Base-by-base conservation (phyloP, 2,888 invertebrate species). In the Trisateles emortualis region DNA sequence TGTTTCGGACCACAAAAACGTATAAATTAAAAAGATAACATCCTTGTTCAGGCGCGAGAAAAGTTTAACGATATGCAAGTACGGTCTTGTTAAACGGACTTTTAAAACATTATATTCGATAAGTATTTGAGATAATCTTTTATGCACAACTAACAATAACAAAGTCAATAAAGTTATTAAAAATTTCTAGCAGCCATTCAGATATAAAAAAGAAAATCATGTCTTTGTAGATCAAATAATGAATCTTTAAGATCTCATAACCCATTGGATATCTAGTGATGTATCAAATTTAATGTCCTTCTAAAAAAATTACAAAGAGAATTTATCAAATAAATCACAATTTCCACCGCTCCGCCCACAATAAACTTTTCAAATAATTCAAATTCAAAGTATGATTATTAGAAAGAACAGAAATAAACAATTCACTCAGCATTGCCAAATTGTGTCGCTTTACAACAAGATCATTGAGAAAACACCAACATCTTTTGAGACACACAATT, bases 371-470 rank as follows among this genome's bases (percentile, higher is more conserved):
- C n/a, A n/a, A n/a, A n/a, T n/a, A n/a, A n/a, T n/a, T 81, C 76
- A 77, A 78, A 81, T 78, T n/a, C n/a, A n/a, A 77, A 84, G 83
- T 78, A 75, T 77, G 76, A 59, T 68, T 68, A 83, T 83, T 79
- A 81, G 72, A 79, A 82, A 76, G 68, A 79, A 78, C 72, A 73
- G 83, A 85, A 85, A 87, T 84, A 87, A 80, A 69, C 74, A 67
- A 77, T 78, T 78, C 74, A 70, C 63, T 77, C 69, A 70, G 68
- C 78, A 80, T 77, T 81, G 85, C 83, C 79, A 84, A 86, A 84
- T 79, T 74, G 72, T 84, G 83, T 83, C 83, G 74, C 72, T 52
- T 74, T 73, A 57, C 57, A n/a, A 62, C 82, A 86, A 88, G 88
- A 86, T 87, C 84, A 86, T 76, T 74, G 61, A 40, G 52, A 57